Evolutionary conservation across 1,140 invertebrate genomes (phyloP), one percentile per base, ranked within the genome.

Genomic region (Eufriesea mexicana): DNA sequence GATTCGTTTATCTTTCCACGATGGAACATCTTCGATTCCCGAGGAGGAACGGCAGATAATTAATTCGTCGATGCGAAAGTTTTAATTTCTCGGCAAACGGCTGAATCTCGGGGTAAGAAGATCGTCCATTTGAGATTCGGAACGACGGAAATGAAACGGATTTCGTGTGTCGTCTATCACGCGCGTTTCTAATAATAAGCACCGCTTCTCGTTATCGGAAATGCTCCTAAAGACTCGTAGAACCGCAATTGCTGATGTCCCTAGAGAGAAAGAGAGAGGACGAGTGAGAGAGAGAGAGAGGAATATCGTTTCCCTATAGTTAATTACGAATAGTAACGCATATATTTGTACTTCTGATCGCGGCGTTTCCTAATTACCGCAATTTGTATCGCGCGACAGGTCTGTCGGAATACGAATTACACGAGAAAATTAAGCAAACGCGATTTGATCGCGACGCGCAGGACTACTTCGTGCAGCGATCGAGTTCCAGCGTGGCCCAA

Each of bases 321-420:
- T 76, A 82, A 82, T 76, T 59, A 51, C 72, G 23, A 82, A 82
- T 82, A 45, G 51, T 42, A n/a, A 42, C 54, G 42, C 51, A 59
- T 76, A 68, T 68, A 23, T 76, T 76, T 59, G 8, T 12, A 9
- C 10, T 23, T 6, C 8, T 16, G 62, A 75, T 75, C 51, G 28
- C 20, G 8, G 25, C 23, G 62, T 57, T 76, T 54, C 25, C 25
- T 82, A 57, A 82, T 82, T 76, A 57, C 20, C 20, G 42, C 28
- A 67, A 81, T 81, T 81, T 75, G 25, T 75, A 66, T 47, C n/a
- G 20, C 8, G 47, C 23, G 35, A 67, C 12, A n/a, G 20, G 0
- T 4, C 12, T 8, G 18, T 18, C 2, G 28, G 10, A 64, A 61
- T 35, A 62, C 25, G 55, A 61, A 79, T 62, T 18, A 2, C 25